Evolutionary conservation across 2,797 vertebrate genomes (phyloP).

Genomic region (Girardinus metallicus): DNA sequence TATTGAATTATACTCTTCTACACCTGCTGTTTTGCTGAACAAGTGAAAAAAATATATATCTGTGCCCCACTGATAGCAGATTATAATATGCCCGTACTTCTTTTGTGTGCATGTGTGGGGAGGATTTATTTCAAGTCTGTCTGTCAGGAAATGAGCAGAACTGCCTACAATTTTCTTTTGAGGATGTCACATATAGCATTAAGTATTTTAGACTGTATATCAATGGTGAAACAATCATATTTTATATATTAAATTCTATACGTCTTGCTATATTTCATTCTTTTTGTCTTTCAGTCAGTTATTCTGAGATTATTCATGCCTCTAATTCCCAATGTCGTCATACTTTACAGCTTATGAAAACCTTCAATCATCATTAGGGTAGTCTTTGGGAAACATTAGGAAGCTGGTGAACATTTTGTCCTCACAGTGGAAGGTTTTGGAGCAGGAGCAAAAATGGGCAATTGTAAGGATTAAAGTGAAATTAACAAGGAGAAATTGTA

Average conservation of each 20-base stretch:
- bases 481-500: not conserved
- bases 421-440: not conserved
- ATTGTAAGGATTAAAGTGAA: not conserved
- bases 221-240: not conserved
- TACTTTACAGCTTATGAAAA: not conserved
- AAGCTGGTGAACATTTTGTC: not conserved
- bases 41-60: conserved; percentile 27
- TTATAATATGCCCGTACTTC: conserved; percentile 12
- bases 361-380: not conserved
- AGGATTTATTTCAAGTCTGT: not conserved
- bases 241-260: not conserved
- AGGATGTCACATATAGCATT: not conserved
- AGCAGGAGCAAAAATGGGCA: not conserved
- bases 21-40: conserved; percentile 56
- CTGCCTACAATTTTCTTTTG: not conserved
- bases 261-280: conserved; percentile 1
- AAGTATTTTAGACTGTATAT: not conserved
- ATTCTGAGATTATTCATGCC: conserved; percentile 1
- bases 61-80: conserved; percentile 21
- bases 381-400: not conserved
- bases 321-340: not conserved
- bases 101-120: not conserved
- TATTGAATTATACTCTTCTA: conserved; percentile 58
- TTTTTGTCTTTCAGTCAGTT: not conserved
- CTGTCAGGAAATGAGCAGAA: not conserved